phyloP scores from a whole-genome alignment of 2,888 invertebrate genomes.

The Patella depressa region DNA sequence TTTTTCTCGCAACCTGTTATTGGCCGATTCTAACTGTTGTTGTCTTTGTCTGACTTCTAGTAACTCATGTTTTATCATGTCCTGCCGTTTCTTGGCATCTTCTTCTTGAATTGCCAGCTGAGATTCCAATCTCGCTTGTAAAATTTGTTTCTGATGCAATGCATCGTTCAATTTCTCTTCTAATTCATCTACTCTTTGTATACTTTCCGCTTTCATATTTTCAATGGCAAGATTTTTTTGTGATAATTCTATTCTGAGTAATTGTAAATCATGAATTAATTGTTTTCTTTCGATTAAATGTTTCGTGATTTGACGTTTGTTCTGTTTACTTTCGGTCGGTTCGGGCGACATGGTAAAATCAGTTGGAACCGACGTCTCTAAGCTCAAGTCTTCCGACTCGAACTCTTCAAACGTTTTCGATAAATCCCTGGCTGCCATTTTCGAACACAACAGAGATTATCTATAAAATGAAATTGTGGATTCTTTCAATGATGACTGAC shows the following conservation, averaged over 20 bases:
- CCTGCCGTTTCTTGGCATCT: slow-evolving; percentile 64
- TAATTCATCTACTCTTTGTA: slow-evolving; percentile 67
- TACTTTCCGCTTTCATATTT: slow-evolving; percentile 68
- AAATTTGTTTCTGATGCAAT: slow-evolving; percentile 68
- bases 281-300: slow-evolving; percentile 70
- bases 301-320: slow-evolving; percentile 60
- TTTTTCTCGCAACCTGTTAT: slow-evolving; percentile 67
- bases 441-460: not conserved
- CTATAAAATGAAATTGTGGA: not conserved
- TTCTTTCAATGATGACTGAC: not conserved
- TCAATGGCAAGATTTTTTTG: slow-evolving; percentile 69
- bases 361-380: slow-evolving; percentile 69
- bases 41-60: slow-evolving; percentile 65
- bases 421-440: slow-evolving; percentile 60
- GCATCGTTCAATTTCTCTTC: slow-evolving; percentile 70
- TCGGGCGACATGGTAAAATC: slow-evolving; percentile 70
- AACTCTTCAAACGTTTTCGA: slow-evolving; percentile 64
- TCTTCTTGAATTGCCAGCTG: slow-evolving; percentile 68
- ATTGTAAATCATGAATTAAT: slow-evolving; percentile 68
- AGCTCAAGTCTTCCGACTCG: slow-evolving; percentile 66
- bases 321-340: slow-evolving; percentile 42
- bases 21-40: slow-evolving; percentile 67
- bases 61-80: slow-evolving; percentile 63
- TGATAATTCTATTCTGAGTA: slow-evolving; percentile 70
- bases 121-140: slow-evolving; percentile 66